These are phyloP conservation scores for Tamandua tetradactyla DNA, from an alignment of 2,797 vertebrate genomes.

Conservation along the genomic window DNA sequence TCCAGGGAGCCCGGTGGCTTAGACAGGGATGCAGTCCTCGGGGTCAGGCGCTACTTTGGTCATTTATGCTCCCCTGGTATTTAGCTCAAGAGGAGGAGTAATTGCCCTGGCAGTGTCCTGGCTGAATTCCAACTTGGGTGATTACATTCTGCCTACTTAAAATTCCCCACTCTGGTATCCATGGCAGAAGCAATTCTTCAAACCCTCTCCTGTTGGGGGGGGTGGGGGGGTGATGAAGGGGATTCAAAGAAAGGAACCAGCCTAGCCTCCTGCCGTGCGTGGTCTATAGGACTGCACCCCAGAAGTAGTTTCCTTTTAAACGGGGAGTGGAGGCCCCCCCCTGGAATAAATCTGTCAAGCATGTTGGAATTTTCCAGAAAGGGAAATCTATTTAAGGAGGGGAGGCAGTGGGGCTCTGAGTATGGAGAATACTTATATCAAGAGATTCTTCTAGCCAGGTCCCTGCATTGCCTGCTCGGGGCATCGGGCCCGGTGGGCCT, in stretches of 20 bases:
- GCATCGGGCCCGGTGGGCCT: fast-evolving
- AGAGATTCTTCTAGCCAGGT: neutral
- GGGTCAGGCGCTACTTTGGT: slow-evolving; percentile 15
- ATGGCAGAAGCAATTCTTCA: slow-evolving; percentile 73
- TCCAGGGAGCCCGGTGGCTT: fast-evolving
- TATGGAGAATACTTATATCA: neutral
- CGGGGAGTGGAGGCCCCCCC: neutral
- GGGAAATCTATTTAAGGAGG: neutral
- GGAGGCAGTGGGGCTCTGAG: fast-evolving
- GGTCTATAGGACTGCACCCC: neutral
- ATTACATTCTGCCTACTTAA: slow-evolving; percentile 79
- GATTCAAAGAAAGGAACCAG: neutral
- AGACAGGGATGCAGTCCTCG: neutral
- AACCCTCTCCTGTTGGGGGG: slow-evolving; percentile 58
- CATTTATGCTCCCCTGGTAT: slow-evolving; percentile 62
- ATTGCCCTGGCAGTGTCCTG: slow-evolving; percentile 75
- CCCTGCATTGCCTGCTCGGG: fast-evolving
- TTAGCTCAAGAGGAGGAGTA: slow-evolving; percentile 63
- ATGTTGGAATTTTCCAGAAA: slow-evolving; percentile 52
- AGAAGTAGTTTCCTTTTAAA: neutral
- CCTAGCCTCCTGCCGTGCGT: neutral
- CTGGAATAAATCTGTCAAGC: neutral
- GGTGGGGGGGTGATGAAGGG: neutral
- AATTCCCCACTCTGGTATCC: slow-evolving; percentile 73
- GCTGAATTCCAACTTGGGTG: slow-evolving; percentile 77